Evolutionary conservation across 2,888 invertebrate genomes (phyloP).

Genomic region (Monochamus alternatus): DNA sequence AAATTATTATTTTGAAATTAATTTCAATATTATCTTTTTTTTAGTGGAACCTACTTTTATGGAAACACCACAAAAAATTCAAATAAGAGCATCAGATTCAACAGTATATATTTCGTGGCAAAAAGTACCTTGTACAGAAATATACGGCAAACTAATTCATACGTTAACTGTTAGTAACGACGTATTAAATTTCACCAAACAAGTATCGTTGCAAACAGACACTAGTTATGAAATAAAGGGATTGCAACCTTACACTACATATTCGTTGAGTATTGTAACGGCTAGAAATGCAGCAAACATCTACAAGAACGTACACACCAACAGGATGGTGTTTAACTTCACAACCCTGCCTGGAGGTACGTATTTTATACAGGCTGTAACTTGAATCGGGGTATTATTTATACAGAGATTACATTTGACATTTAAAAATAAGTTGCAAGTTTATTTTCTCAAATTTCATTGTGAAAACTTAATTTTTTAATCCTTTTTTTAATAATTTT

Average conservation of each 20-base stretch:
- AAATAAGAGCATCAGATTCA: conserved; percentile 56
- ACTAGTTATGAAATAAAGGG: conserved; percentile 57
- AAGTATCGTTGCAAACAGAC: conserved; percentile 52
- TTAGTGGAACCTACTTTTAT: conserved; percentile 59
- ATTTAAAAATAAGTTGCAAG: too few relatives aligned
- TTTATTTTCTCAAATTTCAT: too few relatives aligned
- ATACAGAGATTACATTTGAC: too few relatives aligned
- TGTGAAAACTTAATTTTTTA: too few relatives aligned
- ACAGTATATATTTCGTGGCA: conserved; percentile 63
- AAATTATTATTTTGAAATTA: neutral
- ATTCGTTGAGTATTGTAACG: conserved; percentile 60
- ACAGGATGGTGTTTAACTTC: conserved; percentile 56
- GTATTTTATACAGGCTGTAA: conserved; percentile 20
- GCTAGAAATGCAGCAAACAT: conserved; percentile 58
- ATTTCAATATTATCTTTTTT: conserved; percentile 42
- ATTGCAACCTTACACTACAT: conserved; percentile 60
- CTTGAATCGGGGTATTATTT: too few relatives aligned
- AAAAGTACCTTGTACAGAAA: conserved; percentile 57
- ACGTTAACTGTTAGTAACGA: conserved; percentile 55
- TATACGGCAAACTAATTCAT: conserved; percentile 62
- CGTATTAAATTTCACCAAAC: conserved; percentile 50
- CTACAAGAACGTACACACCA: conserved; percentile 50
- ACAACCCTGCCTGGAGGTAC: conserved; percentile 64
- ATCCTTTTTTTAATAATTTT: too few relatives aligned
- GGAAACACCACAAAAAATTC: conserved; percentile 62